Percentiles rank a stretch among this genome's conserved stretches.
Evolutionary conservation across 2,888 invertebrate genomes (phyloP).

Genomic region (Dorcus hopei): DNA sequence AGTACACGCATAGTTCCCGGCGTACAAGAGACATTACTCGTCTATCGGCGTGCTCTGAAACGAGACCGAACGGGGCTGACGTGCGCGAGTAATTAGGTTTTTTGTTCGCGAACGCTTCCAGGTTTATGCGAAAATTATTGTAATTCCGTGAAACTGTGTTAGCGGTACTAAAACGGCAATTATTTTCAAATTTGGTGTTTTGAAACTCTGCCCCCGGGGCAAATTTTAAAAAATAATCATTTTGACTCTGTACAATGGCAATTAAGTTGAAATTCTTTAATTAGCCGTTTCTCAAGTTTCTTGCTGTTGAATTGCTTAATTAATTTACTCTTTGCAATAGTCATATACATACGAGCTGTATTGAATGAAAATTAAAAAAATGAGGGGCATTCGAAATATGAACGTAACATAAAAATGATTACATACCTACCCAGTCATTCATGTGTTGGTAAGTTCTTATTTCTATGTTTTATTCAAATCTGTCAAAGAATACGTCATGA

Average conservation of each 20-base stretch:
- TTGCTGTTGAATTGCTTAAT: too few relatives aligned
- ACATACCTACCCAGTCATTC: too few relatives aligned
- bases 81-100: background rate
- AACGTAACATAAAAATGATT: too few relatives aligned
- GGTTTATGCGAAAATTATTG: conserved; percentile 18
- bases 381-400: too few relatives aligned
- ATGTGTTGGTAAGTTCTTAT: too few relatives aligned
- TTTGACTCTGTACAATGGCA: background rate
- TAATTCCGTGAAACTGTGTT: conserved; percentile 8
- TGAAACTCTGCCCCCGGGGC: conserved; percentile 2
- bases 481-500: too few relatives aligned
- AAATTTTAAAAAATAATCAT: background rate
- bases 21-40: background rate
- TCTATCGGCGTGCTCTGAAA: background rate
- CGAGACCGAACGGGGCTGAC: background rate
- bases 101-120: conserved; percentile 6
- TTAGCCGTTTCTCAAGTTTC: too few relatives aligned
- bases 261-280: conserved; percentile 1
- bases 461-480: too few relatives aligned
- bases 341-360: too few relatives aligned
- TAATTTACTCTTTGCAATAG: too few relatives aligned
- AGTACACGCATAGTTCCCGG: background rate
- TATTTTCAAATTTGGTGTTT: conserved; percentile 13
- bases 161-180: conserved; percentile 5
- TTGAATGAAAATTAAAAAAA: too few relatives aligned